Percentiles rank a stretch among this genome's conserved stretches.
Evolutionary conservation across 2,797 vertebrate species (phyloP).

Genomic region (Diplodus sargus): DNA sequence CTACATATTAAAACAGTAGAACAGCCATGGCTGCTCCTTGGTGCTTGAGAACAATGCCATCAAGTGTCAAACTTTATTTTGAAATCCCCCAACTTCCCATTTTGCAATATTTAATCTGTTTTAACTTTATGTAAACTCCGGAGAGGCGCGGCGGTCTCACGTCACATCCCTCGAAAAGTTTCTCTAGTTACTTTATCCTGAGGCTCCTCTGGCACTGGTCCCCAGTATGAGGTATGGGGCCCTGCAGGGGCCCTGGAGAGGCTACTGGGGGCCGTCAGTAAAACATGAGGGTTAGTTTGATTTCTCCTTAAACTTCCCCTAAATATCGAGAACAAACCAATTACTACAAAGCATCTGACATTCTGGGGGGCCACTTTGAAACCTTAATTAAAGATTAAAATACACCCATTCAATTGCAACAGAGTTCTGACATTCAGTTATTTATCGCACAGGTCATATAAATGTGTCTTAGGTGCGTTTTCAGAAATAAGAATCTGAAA

Average conservation of each 20-base stretch:
- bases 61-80: constrained; percentile 40
- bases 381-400: background rate
- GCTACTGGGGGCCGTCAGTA: background rate
- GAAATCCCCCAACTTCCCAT: background rate
- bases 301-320: background rate
- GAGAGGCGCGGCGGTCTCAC: constrained; percentile 57
- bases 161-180: constrained; percentile 59
- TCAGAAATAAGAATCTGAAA: constrained; percentile 22
- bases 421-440: background rate
- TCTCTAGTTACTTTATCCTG: constrained; percentile 23
- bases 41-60: background rate
- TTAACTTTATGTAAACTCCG: constrained; percentile 18
- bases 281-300: background rate
- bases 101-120: background rate
- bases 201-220: background rate
- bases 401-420: background rate
- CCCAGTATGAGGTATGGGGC: background rate
- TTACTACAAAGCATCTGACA: background rate
- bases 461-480: background rate
- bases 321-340: background rate
- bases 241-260: background rate
- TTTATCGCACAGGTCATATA: constrained; percentile 10
- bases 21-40: background rate
- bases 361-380: background rate
- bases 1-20: background rate